Conservation (phyloP, 2,888 invertebrate species). For the Lepidonotus clava region DNA sequence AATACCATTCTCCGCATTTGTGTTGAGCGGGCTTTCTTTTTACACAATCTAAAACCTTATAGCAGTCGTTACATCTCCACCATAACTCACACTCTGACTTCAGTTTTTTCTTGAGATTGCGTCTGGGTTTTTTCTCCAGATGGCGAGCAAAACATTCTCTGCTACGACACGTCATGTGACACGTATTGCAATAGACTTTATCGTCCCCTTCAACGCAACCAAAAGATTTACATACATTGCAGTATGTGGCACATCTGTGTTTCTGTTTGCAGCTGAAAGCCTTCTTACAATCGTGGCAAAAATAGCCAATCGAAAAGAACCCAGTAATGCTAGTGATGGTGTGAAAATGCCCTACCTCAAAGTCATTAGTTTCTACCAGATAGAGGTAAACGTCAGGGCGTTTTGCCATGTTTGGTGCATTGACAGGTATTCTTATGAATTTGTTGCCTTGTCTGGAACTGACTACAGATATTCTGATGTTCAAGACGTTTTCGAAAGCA, state of each 20-base stretch:
- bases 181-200: neutral
- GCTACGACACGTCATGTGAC: slow-evolving; percentile 15
- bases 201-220: neutral
- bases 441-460: too few relatives aligned
- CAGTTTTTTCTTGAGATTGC: neutral
- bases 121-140: neutral
- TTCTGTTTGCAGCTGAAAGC: neutral
- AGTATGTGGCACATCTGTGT: slow-evolving; percentile 9
- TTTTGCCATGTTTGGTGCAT: neutral
- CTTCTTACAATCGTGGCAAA: slow-evolving; percentile 2
- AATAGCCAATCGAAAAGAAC: neutral
- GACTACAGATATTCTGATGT: too few relatives aligned
- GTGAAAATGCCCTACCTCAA: neutral
- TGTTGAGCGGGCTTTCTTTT: neutral
- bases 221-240: neutral
- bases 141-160: neutral
- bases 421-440: neutral
- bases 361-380: neutral
- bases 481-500: too few relatives aligned
- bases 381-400: neutral
- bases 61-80: neutral
- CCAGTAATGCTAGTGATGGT: neutral
- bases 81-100: slow-evolving; percentile 12
- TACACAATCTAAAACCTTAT: neutral
- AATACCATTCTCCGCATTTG: slow-evolving; percentile 26